Evolutionary conservation across 2,113 vertebrate species (phyloP).

Genomic region (Ancistrus triradiatus): DNA sequence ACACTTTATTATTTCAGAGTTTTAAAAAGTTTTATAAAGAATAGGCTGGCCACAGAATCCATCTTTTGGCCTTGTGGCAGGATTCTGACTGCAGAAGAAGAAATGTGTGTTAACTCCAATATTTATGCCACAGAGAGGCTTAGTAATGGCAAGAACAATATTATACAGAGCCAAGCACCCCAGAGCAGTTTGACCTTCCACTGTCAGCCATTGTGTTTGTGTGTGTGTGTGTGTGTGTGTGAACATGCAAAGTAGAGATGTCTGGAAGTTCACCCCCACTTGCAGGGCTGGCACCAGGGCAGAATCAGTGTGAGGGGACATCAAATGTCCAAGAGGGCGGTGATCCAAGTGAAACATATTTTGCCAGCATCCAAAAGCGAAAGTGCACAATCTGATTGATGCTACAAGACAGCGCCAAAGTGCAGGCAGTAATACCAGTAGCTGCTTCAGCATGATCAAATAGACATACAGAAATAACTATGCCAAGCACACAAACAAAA

Average conservation of each 20-base stretch:
- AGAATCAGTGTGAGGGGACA: too few species aligned
- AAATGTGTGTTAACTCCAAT: background rate
- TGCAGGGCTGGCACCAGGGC: too few species aligned
- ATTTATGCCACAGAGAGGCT: slow-evolving; percentile 12
- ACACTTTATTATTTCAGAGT: too few species aligned
- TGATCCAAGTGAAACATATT: too few species aligned
- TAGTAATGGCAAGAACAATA: slow-evolving; percentile 14
- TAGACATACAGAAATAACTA: too few species aligned
- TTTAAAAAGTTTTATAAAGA: slow-evolving; percentile 12
- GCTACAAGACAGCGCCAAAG: too few species aligned
- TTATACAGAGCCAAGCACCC: slow-evolving; percentile 26
- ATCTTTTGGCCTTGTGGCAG: background rate
- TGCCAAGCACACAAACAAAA: too few species aligned
- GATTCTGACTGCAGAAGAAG: background rate
- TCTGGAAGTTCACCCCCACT: slow-evolving; percentile 45
- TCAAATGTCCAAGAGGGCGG: too few species aligned
- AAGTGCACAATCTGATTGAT: too few species aligned
- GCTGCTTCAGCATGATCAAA: too few species aligned
- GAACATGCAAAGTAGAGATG: slow-evolving; percentile 26
- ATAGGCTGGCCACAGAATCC: slow-evolving; percentile 9
- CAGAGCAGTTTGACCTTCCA: slow-evolving; percentile 33
- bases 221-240: slow-evolving; percentile 1
- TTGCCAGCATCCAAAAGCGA: too few species aligned
- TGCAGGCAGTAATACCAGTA: too few species aligned
- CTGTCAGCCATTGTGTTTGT: slow-evolving; percentile 10